Conservation (phyloP, 2,797 vertebrate genomes). For the Micrastur ruficollis region DNA sequence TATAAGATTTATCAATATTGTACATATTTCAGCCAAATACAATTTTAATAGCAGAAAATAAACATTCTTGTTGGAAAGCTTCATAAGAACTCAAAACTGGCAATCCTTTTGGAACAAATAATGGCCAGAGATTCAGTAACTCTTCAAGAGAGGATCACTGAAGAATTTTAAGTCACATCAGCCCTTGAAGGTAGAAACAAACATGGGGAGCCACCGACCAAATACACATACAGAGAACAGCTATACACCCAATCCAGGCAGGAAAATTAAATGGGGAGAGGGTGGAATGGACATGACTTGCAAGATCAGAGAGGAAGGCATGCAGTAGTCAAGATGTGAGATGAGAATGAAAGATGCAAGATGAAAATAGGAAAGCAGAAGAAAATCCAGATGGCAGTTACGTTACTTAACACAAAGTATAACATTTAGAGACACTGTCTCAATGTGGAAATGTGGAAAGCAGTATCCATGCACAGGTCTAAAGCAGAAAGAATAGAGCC, state of each 20-base stretch:
- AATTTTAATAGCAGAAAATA: slow-evolving; percentile 20
- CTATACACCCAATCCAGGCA: not conserved
- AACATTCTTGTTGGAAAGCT: slow-evolving; percentile 7
- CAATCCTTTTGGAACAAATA: not conserved
- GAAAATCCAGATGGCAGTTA: not conserved
- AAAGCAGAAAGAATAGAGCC: not conserved
- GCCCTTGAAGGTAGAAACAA: not conserved
- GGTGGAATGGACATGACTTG: fast-evolving
- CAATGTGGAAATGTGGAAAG: not conserved
- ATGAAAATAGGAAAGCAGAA: not conserved
- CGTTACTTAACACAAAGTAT: not conserved
- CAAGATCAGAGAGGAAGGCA: not conserved
- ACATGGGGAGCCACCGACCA: not conserved
- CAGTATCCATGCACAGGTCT: not conserved
- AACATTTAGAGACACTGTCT: not conserved
- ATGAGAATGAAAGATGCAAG: not conserved
- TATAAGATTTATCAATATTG: slow-evolving; percentile 47
- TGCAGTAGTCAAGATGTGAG: not conserved
- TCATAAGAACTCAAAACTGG: not conserved
- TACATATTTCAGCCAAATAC: slow-evolving; percentile 19
- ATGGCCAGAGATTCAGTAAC: not conserved
- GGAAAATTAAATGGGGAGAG: fast-evolving
- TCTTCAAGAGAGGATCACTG: not conserved
- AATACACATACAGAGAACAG: not conserved
- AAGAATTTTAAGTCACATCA: not conserved